Percentiles rank a stretch among this genome's conserved stretches.
Evolutionary conservation across 2,797 vertebrate genomes (phyloP).

Genomic region (Nannoperca obscura): DNA sequence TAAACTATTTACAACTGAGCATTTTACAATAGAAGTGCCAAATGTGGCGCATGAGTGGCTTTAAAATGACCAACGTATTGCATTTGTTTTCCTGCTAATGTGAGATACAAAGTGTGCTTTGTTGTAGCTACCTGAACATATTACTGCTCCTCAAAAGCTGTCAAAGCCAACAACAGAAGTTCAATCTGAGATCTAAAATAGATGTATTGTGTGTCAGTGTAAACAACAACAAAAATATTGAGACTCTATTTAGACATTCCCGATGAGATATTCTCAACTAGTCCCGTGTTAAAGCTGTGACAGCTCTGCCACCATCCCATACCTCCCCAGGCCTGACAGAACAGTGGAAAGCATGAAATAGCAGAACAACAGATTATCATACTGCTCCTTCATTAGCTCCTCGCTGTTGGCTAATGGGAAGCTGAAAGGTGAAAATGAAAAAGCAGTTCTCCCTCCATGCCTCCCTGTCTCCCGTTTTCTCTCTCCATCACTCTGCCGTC

Average conservation of each 20-base stretch:
- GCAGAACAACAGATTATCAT: conserved; percentile 70
- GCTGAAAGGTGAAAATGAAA: conserved; percentile 78
- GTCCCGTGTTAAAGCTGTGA: conserved; percentile 45
- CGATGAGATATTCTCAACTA: conserved; percentile 40
- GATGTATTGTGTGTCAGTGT: conserved; percentile 14
- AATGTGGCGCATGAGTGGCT: conserved; percentile 42
- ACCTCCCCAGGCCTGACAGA: conserved; percentile 75
- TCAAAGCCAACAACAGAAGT: conserved; percentile 28
- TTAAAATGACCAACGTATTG: conserved; percentile 33
- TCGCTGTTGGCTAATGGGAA: conserved; percentile 72
- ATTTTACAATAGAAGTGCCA: conserved; percentile 61
- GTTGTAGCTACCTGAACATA: conserved; percentile 22
- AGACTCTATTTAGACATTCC: conserved; percentile 26
- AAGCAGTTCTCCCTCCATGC: conserved; percentile 62
- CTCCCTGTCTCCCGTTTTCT: conserved; percentile 60
- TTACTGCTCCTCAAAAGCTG: conserved; percentile 33
- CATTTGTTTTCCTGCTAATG: conserved; percentile 39
- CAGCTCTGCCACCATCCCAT: conserved; percentile 61
- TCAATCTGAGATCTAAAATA: conserved; percentile 37
- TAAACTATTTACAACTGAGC: conserved; percentile 57
- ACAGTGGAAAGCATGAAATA: conserved; percentile 61
- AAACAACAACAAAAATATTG: conserved; percentile 33
- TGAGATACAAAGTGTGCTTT: conserved; percentile 25
- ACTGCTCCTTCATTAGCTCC: conserved; percentile 73
- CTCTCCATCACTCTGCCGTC: conserved; percentile 62